Evolutionary conservation across 2,797 vertebrate genomes (phyloP), one percentile per base, ranked within the genome.

Genomic region (Acanthurus leucopareius): DNA sequence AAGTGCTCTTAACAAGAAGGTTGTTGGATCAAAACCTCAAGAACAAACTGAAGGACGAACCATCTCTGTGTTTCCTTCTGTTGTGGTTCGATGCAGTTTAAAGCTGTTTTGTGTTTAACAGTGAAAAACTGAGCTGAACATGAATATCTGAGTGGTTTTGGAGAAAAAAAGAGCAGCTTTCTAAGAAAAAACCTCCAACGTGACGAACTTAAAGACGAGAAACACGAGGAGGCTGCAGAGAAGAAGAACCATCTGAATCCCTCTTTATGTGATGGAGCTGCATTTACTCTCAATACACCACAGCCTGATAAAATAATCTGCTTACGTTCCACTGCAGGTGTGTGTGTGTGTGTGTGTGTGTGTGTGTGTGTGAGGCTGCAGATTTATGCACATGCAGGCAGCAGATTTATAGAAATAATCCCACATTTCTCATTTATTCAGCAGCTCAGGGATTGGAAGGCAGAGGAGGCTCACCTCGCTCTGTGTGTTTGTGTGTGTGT

Each of bases 381-480:
- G 25, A 25, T 25, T 51, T 19, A 13, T 40, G 59, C 52, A 10
- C 68, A 73, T 14, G 64, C 67, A 80, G 73, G 22, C 75, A n/a
- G 81, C 75, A 87, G 88, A 85, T 90, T 92, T 88, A 75, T 16
- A 32, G 69, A 88, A 91, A 85, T 86, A 93, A 94, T 92, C 88
- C 82, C 60, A 84, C 59, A 86, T 82, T 84, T 89, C 74, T 90
- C 77, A 81, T 86, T 69, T 72, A 22, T 75, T 83, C 75, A 66
- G 82, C 72, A 69, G 54, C 2, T 80, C 13, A 65, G 59, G 73
- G 80, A 77, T 75, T 69, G 47, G 49, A 69, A 75, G 70, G 58
- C 66, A 69, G 67, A 22, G 38, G 61, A 73, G 63, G 57, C 48
- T 77, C 79, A 64, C 56, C 79, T 64, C 35, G 2, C 49, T 42